Conservation (phyloP, 1,140 invertebrate genomes). For the Cyclina sinensis region DNA sequence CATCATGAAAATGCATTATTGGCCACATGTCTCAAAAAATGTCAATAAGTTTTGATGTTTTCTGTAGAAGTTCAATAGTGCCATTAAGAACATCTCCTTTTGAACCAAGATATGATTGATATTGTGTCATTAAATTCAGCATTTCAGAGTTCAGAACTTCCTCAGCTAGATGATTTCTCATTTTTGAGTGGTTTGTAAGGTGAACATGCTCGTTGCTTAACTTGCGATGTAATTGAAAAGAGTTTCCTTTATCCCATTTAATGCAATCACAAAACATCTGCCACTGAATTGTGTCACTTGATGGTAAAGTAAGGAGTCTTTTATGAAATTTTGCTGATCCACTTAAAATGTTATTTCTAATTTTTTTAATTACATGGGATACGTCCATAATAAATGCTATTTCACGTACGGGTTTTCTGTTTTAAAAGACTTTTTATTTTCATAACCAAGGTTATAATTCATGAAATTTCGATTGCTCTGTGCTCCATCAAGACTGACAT, state of each 20-base stretch:
- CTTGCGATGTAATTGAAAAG: neutral
- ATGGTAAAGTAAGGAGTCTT: slow-evolving; percentile 27
- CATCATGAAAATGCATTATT: neutral
- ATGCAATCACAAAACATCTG: slow-evolving; percentile 25
- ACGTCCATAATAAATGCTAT: slow-evolving; percentile 39
- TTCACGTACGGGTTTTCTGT: neutral
- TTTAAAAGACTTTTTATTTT: neutral
- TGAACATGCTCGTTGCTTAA: slow-evolving; percentile 31
- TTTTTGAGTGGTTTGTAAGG: slow-evolving; percentile 21
- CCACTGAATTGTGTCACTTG: slow-evolving; percentile 5
- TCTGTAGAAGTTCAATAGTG: slow-evolving; percentile 27
- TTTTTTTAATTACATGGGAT: slow-evolving; percentile 50
- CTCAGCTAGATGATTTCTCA: slow-evolving; percentile 66
- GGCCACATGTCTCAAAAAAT: slow-evolving; percentile 60
- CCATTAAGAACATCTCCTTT: slow-evolving; percentile 57
- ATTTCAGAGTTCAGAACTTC: slow-evolving; percentile 60
- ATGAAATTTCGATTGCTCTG: slow-evolving; percentile 63
- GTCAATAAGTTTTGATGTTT: slow-evolving; percentile 44
- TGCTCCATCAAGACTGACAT: slow-evolving; percentile 63
- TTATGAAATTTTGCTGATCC: neutral
- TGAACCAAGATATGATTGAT: slow-evolving; percentile 24
- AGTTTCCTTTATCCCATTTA: slow-evolving; percentile 12
- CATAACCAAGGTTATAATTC: neutral
- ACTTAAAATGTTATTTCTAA: slow-evolving; percentile 53
- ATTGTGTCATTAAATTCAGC: slow-evolving; percentile 38